These are phyloP conservation scores for Gandaritis pyraliata DNA, from an alignment of 2,888 invertebrate species.

Conservation along the genomic window DNA sequence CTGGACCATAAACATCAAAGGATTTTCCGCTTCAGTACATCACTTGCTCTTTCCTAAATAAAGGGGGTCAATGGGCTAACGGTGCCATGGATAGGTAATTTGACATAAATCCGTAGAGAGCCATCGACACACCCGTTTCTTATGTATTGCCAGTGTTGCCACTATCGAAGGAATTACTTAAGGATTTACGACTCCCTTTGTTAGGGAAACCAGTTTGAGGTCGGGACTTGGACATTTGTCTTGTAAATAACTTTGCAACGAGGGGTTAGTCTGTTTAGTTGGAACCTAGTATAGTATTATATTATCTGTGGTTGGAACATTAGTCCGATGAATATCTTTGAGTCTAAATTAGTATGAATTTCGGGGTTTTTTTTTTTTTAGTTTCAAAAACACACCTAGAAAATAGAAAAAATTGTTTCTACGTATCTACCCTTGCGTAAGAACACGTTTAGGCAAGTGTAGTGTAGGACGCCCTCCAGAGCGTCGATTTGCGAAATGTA, in stretches of 20 bases:
- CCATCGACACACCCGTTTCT: slow-evolving; percentile 67
- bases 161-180: slow-evolving; percentile 59
- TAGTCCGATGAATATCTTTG: too few relatives aligned
- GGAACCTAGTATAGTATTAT: too few relatives aligned
- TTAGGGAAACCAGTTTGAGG: slow-evolving; percentile 43
- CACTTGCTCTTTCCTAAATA: slow-evolving; percentile 43
- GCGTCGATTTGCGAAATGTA: too few relatives aligned
- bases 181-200: slow-evolving; percentile 58
- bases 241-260: slow-evolving; percentile 32
- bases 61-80: slow-evolving; percentile 70
- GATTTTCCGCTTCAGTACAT: slow-evolving; percentile 27
- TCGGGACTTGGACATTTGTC: slow-evolving; percentile 25
- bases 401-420: too few relatives aligned
- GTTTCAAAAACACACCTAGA: too few relatives aligned
- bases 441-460: too few relatives aligned
- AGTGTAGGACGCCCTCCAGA: too few relatives aligned
- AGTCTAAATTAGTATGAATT: too few relatives aligned
- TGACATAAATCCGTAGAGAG: slow-evolving; percentile 73
- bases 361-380: too few relatives aligned
- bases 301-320: too few relatives aligned
- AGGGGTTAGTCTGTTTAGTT: slow-evolving; percentile 15
- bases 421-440: too few relatives aligned
- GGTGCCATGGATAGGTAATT: slow-evolving; percentile 70
- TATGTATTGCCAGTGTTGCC: slow-evolving; percentile 67
- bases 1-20: neutral